These are phyloP conservation scores for Cactoblastis cactorum DNA, from an alignment of 2,888 invertebrate species.

Conservation along the genomic window DNA sequence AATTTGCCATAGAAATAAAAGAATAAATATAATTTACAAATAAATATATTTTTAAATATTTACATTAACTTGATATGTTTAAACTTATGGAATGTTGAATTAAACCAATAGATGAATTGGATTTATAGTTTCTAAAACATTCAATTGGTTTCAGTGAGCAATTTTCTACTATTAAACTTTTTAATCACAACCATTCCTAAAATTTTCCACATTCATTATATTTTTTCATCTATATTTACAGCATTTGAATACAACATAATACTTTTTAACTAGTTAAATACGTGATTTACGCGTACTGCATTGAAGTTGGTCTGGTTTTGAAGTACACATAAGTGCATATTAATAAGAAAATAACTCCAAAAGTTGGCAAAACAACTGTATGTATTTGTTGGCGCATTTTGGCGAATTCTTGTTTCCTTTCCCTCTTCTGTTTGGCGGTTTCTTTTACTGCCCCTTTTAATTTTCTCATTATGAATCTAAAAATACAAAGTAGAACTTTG, in stretches of 20 bases:
- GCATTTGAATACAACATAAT: not conserved
- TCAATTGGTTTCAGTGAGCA: not conserved
- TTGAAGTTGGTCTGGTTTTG: constrained; percentile 84
- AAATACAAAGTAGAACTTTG: constrained; percentile 28
- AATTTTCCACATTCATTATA: not conserved
- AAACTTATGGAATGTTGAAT: constrained; percentile 11
- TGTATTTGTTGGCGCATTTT: constrained; percentile 88
- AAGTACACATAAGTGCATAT: constrained; percentile 88
- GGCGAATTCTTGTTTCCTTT: constrained; percentile 90
- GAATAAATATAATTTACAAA: constrained; percentile 1
- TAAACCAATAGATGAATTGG: not conserved
- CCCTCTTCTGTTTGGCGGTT: constrained; percentile 89
- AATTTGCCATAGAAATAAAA: not conserved
- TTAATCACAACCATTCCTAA: constrained; percentile 23
- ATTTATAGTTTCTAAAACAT: constrained; percentile 2
- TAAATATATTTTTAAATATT: constrained; percentile 32
- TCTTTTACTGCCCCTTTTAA: constrained; percentile 90
- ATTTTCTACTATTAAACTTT: not conserved
- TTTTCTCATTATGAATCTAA: constrained; percentile 83
- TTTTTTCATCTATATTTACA: constrained; percentile 6
- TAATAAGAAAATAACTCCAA: constrained; percentile 83
- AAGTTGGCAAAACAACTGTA: constrained; percentile 86
- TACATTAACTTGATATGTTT: constrained; percentile 41
- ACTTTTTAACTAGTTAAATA: not conserved
- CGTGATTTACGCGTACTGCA: constrained; percentile 55